Percentiles rank a stretch among this genome's conserved stretches.
Conservation (phyloP, 1,140 invertebrate genomes). For the Danaus melanippus region DNA sequence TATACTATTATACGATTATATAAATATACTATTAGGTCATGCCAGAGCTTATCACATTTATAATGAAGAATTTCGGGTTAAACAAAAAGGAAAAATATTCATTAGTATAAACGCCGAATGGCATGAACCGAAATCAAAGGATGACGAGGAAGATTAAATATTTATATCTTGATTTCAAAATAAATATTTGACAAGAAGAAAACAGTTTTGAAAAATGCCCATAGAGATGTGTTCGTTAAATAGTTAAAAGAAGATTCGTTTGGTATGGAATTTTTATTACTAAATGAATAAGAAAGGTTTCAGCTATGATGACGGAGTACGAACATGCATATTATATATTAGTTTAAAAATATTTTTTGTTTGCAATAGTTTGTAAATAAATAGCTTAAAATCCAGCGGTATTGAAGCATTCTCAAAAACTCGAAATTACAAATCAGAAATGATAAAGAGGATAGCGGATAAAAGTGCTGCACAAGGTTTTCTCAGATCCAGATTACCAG, state of each 20-base stretch:
- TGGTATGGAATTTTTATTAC: too few species aligned
- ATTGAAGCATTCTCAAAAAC: constrained; percentile 51
- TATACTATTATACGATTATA: constrained; percentile 31
- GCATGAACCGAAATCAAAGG: constrained; percentile 51
- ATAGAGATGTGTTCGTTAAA: too few species aligned
- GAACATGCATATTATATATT: too few species aligned
- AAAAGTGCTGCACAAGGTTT: constrained; percentile 66
- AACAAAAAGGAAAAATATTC: constrained; percentile 57
- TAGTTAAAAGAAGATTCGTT: too few species aligned
- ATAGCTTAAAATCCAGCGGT: constrained; percentile 31
- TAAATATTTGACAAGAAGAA: too few species aligned
- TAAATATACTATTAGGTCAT: constrained; percentile 41
- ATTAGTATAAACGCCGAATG: constrained; percentile 68
- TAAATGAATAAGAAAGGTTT: too few species aligned
- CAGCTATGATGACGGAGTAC: too few species aligned
- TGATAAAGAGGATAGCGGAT: constrained; percentile 66
- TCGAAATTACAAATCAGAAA: constrained; percentile 73
- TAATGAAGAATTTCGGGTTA: constrained; percentile 34
- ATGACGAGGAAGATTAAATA: constrained; percentile 2
- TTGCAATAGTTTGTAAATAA: neutral
- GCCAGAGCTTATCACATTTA: constrained; percentile 74
- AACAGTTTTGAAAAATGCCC: too few species aligned
- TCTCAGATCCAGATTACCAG: constrained; percentile 47
- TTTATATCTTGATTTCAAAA: too few species aligned
- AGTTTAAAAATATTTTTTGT: neutral